Evolutionary conservation across 2,888 invertebrate species (phyloP).

Genomic region (Fabriciana adippe): DNA sequence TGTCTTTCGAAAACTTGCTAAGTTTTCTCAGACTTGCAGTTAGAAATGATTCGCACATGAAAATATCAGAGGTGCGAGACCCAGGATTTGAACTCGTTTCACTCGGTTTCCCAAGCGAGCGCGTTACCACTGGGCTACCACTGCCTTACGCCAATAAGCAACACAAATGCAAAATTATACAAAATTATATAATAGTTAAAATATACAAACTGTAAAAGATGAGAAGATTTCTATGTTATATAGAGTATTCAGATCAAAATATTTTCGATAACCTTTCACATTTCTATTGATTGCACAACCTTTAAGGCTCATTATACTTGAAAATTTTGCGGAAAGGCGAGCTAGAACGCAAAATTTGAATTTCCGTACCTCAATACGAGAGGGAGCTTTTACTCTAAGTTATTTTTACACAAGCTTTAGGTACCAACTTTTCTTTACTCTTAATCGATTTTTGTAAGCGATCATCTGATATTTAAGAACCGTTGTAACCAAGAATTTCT

Average conservation of each 20-base stretch:
- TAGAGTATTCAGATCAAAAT: constrained; percentile 13
- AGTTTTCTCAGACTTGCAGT: too few species aligned
- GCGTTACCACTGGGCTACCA: too few species aligned
- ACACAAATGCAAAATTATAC: background rate
- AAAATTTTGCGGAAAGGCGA: constrained; percentile 79
- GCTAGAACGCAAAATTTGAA: constrained; percentile 76
- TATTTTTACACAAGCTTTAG: background rate
- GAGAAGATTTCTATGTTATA: background rate
- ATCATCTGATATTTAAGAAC: too few species aligned
- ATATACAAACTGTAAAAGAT: background rate
- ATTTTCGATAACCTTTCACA: constrained; percentile 37
- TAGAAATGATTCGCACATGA: too few species aligned
- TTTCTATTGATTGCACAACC: constrained; percentile 77
- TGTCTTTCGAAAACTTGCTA: too few species aligned
- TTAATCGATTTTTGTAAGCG: background rate
- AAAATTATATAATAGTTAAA: background rate
- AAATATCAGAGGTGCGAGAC: too few species aligned
- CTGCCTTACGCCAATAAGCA: too few species aligned
- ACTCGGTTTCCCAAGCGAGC: too few species aligned
- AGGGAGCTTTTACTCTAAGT: constrained; percentile 43
- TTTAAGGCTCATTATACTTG: constrained; percentile 76
- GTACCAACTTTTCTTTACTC: background rate
- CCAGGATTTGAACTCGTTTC: too few species aligned
- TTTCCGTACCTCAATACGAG: constrained; percentile 70
- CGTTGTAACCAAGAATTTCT: too few species aligned